Evolutionary conservation across 2,113 vertebrate genomes (phyloP), one percentile per base, ranked within the genome.

Genomic region (Poicephalus gulielmi): DNA sequence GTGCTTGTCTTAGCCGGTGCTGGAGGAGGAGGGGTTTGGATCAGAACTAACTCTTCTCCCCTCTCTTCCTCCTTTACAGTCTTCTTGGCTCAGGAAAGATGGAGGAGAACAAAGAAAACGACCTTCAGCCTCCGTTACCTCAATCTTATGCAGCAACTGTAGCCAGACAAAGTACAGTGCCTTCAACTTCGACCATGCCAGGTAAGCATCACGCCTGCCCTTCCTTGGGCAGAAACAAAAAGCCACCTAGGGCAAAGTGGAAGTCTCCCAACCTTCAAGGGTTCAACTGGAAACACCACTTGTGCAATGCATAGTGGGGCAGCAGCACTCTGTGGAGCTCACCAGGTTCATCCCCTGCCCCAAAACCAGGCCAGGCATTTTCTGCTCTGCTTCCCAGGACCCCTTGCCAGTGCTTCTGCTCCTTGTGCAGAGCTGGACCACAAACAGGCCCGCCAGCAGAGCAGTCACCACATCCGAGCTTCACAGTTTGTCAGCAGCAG

Each of bases 121-220:
- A 98, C 63, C 94, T 95, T 91, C 96, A 80, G 74, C 96, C 95
- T 70, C 95, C 98, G 7, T 90, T 97, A 83, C 98, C 98, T 97
- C 98, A 98, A 79, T 98, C 99, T 41, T 99, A 99, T 0, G 99
- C 99, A 74, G 99, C 99, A 16, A 99, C 99, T 1, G 99, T 98
- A 71, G 99, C 99, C 93, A 98, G 98, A 91, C 98, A 98, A 47
- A 98, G 98, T 71, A 80, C 97, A 3, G 97, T 97, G 53, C 98
- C 98, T 5, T 97, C 98, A 74, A 97, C 98, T 79, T 98, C 98
- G 0, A 99, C 98, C 11, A 98, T 99, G 87, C 98, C 99, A 90
- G 99, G 99, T 99, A 66, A 91, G 97, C 6, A 9, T 11, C 15
- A 3, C 10, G 1, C 12, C 30, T 86, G 55, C 43, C 14, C 33